Evolutionary conservation across 2,797 vertebrate species (phyloP), one percentile per base, ranked within the genome.

Genomic region (Siniperca obscura): DNA sequence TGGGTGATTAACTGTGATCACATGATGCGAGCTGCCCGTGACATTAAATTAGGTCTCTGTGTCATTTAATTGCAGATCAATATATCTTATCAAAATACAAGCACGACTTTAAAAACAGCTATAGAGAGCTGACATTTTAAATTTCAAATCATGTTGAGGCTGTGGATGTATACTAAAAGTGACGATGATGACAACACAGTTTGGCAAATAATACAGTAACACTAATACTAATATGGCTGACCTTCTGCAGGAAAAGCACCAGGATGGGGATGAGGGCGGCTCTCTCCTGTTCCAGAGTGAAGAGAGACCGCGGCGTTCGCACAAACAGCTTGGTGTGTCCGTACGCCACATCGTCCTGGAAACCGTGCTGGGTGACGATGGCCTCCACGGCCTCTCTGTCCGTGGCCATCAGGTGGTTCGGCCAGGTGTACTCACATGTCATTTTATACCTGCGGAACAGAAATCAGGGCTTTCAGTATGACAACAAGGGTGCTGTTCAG

Each of bases 351-450:
- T 98, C 97, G 0, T 93, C 95, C 79, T 97, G 96, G 90, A 98
- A 97, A 30, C 95, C 92, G 0, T 98, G 97, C 89, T 98, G 97
- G 36, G 90, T 95, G 68, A 99, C 91, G 38, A 98, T 96, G 73
- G 97, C 95, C 27, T 95, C 94, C 36, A 97, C 95, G 0, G 98
- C 98, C 9, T 97, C 97, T 21, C 84, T 86, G 91, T 99, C 97
- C 0, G 95, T 93, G 52, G 44, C 82, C 97, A 98, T 97, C 86
- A 98, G 93, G 92, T 99, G 98, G 89, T 99, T 97, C 8, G 98
- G 98, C 98, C 98, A 99, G 0, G 98, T 99, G 95, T 98, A 99
- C 90, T 98, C 98, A 0, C 97, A 98, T 0, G 97, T 99, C 98
- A 99, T 99, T 89, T 99, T 99, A 79, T 99, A 98, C 84, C 97